Conservation (phyloP, 2,888 invertebrate species). For the Anorthoa munda region DNA sequence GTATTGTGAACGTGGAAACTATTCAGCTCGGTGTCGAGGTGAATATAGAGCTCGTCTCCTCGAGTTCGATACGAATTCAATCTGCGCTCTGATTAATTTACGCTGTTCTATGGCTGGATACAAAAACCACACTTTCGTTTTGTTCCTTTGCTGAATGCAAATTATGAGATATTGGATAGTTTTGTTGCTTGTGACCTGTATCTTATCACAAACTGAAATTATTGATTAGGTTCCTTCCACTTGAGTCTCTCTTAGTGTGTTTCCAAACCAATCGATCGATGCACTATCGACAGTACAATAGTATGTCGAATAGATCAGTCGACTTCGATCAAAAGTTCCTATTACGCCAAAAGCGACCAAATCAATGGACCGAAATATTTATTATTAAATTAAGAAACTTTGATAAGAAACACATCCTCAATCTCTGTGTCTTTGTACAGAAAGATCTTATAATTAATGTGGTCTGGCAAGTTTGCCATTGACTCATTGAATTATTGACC, state of each 20-base stretch:
- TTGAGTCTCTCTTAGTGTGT: no score
- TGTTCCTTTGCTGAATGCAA: not conserved
- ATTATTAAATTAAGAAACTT: no score
- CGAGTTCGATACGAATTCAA: conserved; percentile 35
- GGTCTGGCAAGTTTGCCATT: not conserved
- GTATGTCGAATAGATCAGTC: no score
- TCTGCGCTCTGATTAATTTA: conserved; percentile 62
- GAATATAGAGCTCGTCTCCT: conserved; percentile 56
- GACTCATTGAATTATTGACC: not conserved
- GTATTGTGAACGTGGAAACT: conserved; percentile 63
- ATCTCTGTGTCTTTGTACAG: not conserved
- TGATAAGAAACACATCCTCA: not conserved
- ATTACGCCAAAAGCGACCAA: no score
- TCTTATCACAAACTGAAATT: not conserved
- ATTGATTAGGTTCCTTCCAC: not conserved
- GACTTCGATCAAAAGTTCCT: no score
- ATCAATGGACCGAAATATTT: no score
- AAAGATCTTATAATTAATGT: not conserved
- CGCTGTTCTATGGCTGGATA: conserved; percentile 13
- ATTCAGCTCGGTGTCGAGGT: conserved; percentile 56
- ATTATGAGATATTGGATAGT: conserved; percentile 5
- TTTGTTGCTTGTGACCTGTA: not conserved
- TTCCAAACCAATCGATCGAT: no score
- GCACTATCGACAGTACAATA: no score
- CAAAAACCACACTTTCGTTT: conserved; percentile 12